Conservation (phyloP, 2,888 invertebrate species). For the Melitaea athalia region DNA sequence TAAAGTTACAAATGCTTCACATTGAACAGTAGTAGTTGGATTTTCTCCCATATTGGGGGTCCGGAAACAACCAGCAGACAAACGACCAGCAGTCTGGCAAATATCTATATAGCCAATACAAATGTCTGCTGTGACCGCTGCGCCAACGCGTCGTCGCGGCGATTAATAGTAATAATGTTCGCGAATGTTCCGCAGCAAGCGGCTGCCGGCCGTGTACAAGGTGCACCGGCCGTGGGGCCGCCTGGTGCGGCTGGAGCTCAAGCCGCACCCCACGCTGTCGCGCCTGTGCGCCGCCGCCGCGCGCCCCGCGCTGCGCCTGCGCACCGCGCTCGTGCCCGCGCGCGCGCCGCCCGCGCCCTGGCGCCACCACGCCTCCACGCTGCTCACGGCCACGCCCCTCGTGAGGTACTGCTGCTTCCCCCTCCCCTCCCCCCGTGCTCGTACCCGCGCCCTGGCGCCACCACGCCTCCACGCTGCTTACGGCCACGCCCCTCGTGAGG, state of each 20-base stretch:
- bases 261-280: constrained; percentile 91
- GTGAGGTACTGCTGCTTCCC: constrained; percentile 78
- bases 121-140: too few species aligned
- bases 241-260: constrained; percentile 86
- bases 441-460: constrained; percentile 86
- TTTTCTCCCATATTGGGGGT: too few species aligned
- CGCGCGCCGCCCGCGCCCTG: constrained; percentile 94
- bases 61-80: too few species aligned
- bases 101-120: too few species aligned
- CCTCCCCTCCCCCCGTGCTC: constrained; percentile 76
- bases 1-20: too few species aligned
- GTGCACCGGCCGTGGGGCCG: constrained; percentile 87
- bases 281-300: constrained; percentile 86
- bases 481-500: constrained; percentile 82
- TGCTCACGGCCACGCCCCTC: constrained; percentile 81
- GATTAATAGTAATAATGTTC: too few species aligned
- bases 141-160: too few species aligned
- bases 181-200: constrained; percentile 69
- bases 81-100: too few species aligned
- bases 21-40: too few species aligned
- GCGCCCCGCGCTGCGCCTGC: constrained; percentile 87
- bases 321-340: constrained; percentile 88
- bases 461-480: constrained; percentile 91
- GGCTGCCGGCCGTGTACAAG: constrained; percentile 90
- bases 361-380: constrained; percentile 84